phyloP scores from a whole-genome alignment of 37 sponge, comb jelly and placozoan genomes.

The Dysidea cf. avara region DNA sequence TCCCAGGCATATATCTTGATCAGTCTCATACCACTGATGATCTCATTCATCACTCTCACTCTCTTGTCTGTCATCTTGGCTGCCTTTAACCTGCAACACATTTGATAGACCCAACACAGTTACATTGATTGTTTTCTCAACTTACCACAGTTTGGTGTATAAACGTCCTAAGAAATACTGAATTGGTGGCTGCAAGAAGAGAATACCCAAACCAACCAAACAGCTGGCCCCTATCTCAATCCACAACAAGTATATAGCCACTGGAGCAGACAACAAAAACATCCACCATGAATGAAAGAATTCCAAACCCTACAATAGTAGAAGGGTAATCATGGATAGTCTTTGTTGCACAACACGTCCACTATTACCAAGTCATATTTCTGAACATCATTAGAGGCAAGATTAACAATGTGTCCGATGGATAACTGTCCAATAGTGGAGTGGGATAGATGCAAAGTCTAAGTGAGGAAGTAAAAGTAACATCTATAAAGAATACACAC shows the following conservation, averaged over 20 bases:
- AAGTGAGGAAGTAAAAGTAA: not conserved
- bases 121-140: not conserved
- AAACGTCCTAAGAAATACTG: constrained; percentile 32
- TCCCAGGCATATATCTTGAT: constrained; percentile 19
- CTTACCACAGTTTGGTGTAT: not conserved
- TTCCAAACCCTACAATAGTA: too few species aligned
- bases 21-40: constrained; percentile 7
- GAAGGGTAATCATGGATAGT: too few species aligned
- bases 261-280: not conserved
- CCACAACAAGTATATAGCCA: constrained; percentile 43
- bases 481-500: too few species aligned
- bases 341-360: too few species aligned
- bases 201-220: constrained; percentile 4
- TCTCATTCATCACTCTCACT: constrained; percentile 5
- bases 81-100: too few species aligned
- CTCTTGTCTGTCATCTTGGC: not conserved
- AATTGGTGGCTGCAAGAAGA: constrained; percentile 41
- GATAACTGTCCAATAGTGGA: constrained; percentile 55
- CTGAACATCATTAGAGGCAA: constrained; percentile 85
- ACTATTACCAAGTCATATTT: constrained; percentile 62
- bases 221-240: constrained; percentile 49
- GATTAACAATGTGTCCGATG: constrained; percentile 78
- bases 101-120: too few species aligned
- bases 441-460: constrained; percentile 53
- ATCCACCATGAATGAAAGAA: too few species aligned